These are phyloP conservation scores for Rutilus rutilus DNA, from an alignment of 2,113 vertebrate genomes.

Conservation along the genomic window DNA sequence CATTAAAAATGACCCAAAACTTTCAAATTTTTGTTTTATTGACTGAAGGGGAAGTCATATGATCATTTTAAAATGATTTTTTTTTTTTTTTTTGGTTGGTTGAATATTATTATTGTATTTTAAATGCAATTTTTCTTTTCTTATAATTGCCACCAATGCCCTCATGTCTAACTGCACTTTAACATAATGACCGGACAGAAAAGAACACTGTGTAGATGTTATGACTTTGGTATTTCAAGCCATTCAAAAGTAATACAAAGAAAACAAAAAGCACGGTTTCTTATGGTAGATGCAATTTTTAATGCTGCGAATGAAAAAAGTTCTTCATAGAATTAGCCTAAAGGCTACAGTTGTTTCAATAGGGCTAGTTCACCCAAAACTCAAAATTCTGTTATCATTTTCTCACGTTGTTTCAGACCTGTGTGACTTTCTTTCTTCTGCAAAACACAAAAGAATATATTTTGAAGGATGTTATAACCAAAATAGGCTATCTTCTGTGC, in stretches of 20 bases:
- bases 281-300: not conserved
- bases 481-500: too few species aligned
- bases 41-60: too few species aligned
- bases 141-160: constrained; percentile 69
- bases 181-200: constrained; percentile 62
- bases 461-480: not conserved
- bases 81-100: too few species aligned
- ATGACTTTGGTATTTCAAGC: constrained; percentile 28
- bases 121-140: constrained; percentile 25
- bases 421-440: too few species aligned
- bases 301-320: not conserved
- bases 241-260: not conserved
- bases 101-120: too few species aligned
- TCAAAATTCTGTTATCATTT: not conserved
- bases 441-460: not conserved
- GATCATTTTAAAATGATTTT: too few species aligned
- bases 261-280: not conserved
- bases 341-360: not conserved
- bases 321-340: not conserved
- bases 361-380: not conserved
- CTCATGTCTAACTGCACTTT: constrained; percentile 68
- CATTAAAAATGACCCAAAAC: too few species aligned
- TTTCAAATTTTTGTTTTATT: too few species aligned
- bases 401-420: not conserved
- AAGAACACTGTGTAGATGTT: constrained; percentile 45